phyloP scores from a whole-genome alignment of 2,113 vertebrate genomes.

The Microtus richardsoni region DNA sequence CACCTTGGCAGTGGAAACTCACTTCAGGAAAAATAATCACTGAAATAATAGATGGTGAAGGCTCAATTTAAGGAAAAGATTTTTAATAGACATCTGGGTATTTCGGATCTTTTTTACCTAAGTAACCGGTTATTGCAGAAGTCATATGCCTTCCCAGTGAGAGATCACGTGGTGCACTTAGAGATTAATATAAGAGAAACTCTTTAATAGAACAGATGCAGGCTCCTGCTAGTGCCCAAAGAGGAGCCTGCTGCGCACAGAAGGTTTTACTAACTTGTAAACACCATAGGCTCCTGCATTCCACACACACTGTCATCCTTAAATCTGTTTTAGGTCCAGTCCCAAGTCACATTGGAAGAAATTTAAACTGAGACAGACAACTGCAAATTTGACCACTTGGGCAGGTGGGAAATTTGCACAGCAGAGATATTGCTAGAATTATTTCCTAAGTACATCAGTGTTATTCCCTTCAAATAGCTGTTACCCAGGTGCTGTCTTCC shows the following conservation, averaged over 20 bases:
- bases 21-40: neutral
- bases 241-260: neutral
- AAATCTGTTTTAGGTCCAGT: neutral
- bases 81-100: neutral
- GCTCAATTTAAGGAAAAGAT: neutral
- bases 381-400: neutral
- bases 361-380: neutral
- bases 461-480: neutral
- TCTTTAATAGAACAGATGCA: neutral
- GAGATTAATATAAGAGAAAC: neutral
- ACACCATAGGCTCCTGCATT: neutral
- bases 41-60: slow-evolving; percentile 33
- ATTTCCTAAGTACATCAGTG: neutral
- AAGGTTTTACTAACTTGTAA: neutral
- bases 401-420: neutral
- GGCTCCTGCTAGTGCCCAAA: neutral
- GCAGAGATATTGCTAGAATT: neutral
- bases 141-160: too few species aligned
- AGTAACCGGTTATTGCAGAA: neutral
- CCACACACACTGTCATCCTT: neutral
- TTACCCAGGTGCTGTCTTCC: neutral
- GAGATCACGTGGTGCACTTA: neutral
- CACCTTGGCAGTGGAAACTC: neutral
- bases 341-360: neutral
- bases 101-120: neutral